Conservation (phyloP, 2,113 vertebrate genomes). For the Neodontobutis hainanensis region DNA sequence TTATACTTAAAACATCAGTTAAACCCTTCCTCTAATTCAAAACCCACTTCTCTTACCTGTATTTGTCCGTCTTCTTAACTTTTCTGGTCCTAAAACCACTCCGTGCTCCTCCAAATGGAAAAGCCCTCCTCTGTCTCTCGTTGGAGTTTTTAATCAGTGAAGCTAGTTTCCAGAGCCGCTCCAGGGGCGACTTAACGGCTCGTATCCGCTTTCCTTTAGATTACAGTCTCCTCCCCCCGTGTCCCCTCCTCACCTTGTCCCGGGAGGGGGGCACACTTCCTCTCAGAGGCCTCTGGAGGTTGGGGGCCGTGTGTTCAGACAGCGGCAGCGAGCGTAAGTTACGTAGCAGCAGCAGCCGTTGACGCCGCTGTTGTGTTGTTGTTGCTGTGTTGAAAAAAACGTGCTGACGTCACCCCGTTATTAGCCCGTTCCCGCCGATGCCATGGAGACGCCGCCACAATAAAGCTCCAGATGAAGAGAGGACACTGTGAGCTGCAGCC, state of each 20-base stretch:
- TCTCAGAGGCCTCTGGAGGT: constrained; percentile 67
- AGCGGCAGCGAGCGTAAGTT: constrained; percentile 21
- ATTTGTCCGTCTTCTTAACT: constrained; percentile 16
- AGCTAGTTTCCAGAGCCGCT: too few relatives aligned
- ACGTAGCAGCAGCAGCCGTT: too few relatives aligned
- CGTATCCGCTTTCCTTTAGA: constrained; percentile 27
- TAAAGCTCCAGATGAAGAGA: constrained; percentile 68
- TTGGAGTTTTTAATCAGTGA: too few relatives aligned
- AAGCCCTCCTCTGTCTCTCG: too few relatives aligned
- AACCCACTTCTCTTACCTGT: constrained; percentile 44
- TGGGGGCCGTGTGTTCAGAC: constrained; percentile 48
- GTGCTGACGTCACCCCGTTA: not conserved
- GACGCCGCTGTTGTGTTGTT: not conserved
- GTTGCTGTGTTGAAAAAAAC: too few relatives aligned
- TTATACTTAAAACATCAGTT: too few relatives aligned
- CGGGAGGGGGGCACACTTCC: constrained; percentile 40
- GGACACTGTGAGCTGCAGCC: constrained; percentile 40
- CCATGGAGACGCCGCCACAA: constrained; percentile 77
- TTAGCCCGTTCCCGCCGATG: constrained; percentile 63
- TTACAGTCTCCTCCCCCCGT: constrained; percentile 21
- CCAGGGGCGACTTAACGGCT: constrained; percentile 20
- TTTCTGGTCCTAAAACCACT: not conserved
- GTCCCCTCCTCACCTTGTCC: constrained; percentile 9
- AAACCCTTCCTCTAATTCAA: too few relatives aligned
- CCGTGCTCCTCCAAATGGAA: too few relatives aligned